Conservation (phyloP, 1,140 invertebrate genomes). For the Lithobius niger region DNA sequence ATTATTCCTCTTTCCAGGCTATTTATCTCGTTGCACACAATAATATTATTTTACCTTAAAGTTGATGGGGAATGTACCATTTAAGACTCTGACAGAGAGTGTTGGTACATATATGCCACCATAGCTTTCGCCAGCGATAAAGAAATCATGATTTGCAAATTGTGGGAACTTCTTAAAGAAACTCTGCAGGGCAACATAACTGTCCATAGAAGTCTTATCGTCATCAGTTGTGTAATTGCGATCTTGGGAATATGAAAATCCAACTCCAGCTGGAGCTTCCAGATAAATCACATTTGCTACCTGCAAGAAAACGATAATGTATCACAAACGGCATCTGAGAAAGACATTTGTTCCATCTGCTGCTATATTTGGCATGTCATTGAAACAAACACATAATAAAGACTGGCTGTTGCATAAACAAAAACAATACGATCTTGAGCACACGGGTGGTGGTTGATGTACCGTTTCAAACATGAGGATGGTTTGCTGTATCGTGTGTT, state of each 20-base stretch:
- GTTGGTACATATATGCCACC: constrained; percentile 38
- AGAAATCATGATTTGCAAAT: constrained; percentile 31
- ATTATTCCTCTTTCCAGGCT: no score
- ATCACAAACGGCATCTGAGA: no score
- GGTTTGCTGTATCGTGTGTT: no score
- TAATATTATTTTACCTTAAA: no score
- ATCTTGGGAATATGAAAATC: constrained; percentile 39
- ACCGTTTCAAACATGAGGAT: no score
- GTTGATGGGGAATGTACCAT: constrained; percentile 27
- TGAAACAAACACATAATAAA: no score
- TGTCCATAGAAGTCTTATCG: constrained; percentile 28
- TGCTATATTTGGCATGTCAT: no score
- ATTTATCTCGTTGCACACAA: no score
- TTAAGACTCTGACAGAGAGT: constrained; percentile 35
- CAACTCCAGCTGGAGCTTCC: constrained; percentile 42
- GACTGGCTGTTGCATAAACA: no score
- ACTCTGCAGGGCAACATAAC: constrained; percentile 34
- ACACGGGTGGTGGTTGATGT: no score
- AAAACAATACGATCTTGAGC: no score
- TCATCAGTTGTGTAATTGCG: constrained; percentile 37
- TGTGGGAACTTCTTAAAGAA: constrained; percentile 40
- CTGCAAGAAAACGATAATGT: constrained; percentile 19
- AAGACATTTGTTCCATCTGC: no score
- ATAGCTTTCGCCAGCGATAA: constrained; percentile 36
- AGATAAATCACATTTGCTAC: constrained; percentile 41